Evolutionary conservation across 2,113 vertebrate species (phyloP).

Genomic region (Lota lota): DNA sequence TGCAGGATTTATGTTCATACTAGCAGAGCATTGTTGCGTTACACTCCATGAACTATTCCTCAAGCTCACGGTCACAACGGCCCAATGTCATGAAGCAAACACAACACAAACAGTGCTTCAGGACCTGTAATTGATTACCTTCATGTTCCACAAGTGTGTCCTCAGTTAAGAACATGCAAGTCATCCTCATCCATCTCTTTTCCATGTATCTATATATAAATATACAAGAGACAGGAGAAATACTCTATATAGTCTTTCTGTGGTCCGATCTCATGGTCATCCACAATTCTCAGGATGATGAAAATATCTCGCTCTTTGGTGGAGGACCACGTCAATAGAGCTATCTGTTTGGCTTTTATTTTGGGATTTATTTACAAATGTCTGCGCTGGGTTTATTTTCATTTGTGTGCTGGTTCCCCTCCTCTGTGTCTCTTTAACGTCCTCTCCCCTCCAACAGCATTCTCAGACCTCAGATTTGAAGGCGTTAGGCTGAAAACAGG

Average conservation of each 20-base stretch:
- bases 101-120: background rate
- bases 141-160: conserved; percentile 29
- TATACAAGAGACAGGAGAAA: conserved; percentile 29
- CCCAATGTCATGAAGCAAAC: background rate
- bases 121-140: conserved; percentile 36
- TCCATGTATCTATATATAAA: too few relatives aligned
- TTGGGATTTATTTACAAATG: conserved; percentile 71
- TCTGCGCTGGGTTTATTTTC: conserved; percentile 64
- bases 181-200: conserved; percentile 13
- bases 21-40: background rate
- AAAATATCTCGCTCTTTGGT: conserved; percentile 70
- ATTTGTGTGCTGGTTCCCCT: conserved; percentile 45
- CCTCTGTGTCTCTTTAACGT: conserved; percentile 17
- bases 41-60: background rate
- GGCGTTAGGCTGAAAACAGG: too few relatives aligned
- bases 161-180: conserved; percentile 4
- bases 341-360: conserved; percentile 62
- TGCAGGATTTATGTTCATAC: conserved; percentile 25
- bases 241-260: conserved; percentile 33
- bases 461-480: background rate
- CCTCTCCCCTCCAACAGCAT: conserved; percentile 30
- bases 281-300: conserved; percentile 67
- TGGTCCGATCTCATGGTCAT: conserved; percentile 52
- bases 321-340: conserved; percentile 66
- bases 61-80: conserved; percentile 11